phyloP scores from a whole-genome alignment of 2,113 vertebrate species.

The Prionailurus bengalensis region DNA sequence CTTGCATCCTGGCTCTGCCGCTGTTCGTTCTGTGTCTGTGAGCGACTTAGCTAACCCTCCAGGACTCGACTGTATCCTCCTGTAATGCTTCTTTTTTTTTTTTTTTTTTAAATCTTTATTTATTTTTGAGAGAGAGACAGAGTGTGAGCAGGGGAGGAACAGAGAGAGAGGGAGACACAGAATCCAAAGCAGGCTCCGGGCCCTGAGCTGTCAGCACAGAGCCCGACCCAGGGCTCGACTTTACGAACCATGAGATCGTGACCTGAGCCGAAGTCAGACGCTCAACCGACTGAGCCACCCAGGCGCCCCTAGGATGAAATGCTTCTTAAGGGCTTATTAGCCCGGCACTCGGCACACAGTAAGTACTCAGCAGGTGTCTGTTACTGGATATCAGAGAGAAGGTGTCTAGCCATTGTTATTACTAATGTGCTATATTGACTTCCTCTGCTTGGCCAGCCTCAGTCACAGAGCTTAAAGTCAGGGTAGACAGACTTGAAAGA shows the following conservation, averaged over 20 bases:
- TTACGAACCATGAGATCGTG: too few relatives aligned
- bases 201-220: too few relatives aligned
- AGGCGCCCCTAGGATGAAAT: not conserved
- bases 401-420: accelerated
- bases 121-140: too few relatives aligned
- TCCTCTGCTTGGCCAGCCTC: not conserved
- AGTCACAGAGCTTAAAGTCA: not conserved
- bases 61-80: not conserved
- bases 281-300: too few relatives aligned
- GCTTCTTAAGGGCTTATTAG: not conserved
- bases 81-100: not conserved
- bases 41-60: not conserved
- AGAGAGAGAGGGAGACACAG: too few relatives aligned
- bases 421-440: not conserved
- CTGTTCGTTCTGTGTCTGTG: not conserved
- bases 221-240: too few relatives aligned
- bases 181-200: too few relatives aligned
- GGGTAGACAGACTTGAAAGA: not conserved
- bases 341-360: not conserved
- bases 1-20: not conserved
- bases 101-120: too few relatives aligned
- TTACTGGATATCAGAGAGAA: not conserved
- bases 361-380: not conserved
- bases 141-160: too few relatives aligned
- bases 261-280: too few relatives aligned